phyloP scores from a whole-genome alignment of 2,113 vertebrate genomes.

The Prionailurus viverrinus region DNA sequence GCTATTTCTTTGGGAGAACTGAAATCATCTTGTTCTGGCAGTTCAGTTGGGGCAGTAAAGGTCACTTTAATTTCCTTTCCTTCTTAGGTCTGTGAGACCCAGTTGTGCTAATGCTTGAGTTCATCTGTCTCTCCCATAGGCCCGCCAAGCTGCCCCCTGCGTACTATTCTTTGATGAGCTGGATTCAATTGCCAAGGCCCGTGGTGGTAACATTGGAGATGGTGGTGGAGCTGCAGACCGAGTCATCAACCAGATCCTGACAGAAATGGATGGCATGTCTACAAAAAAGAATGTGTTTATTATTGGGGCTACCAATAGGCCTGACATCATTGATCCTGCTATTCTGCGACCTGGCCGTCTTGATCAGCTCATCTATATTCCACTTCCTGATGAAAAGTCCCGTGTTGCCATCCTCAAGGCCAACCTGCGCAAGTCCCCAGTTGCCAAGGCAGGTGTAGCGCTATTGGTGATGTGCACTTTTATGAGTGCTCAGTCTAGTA shows the following conservation, averaged over 20 bases:
- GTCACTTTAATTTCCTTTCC: constrained; percentile 38
- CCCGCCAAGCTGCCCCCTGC: constrained; percentile 97
- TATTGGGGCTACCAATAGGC: constrained; percentile 98
- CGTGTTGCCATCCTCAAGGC: constrained; percentile 98
- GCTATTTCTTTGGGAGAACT: background rate
- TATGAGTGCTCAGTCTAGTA: background rate
- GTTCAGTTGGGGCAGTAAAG: background rate
- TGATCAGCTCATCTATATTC: constrained; percentile 99
- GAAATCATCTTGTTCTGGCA: constrained; percentile 7
- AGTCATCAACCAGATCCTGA: constrained; percentile 99
- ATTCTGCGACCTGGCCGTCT: constrained; percentile 97
- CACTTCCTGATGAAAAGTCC: constrained; percentile 98
- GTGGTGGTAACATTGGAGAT: constrained; percentile 97
- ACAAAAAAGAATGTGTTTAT: constrained; percentile 99
- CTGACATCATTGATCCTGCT: constrained; percentile 99
- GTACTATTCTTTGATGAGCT: constrained; percentile 99
- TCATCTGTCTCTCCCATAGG: constrained; percentile 85
- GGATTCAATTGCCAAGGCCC: constrained; percentile 99
- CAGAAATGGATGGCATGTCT: constrained; percentile 99
- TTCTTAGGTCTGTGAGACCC: background rate
- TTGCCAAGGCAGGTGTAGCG: constrained; percentile 92
- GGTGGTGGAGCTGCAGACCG: constrained; percentile 97
- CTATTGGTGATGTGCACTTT: background rate
- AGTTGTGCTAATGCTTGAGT: background rate
- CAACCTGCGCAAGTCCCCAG: constrained; percentile 98